These are phyloP conservation scores for Chlorops oryzae DNA, from an alignment of 1,140 invertebrate species.

Conservation along the genomic window DNA sequence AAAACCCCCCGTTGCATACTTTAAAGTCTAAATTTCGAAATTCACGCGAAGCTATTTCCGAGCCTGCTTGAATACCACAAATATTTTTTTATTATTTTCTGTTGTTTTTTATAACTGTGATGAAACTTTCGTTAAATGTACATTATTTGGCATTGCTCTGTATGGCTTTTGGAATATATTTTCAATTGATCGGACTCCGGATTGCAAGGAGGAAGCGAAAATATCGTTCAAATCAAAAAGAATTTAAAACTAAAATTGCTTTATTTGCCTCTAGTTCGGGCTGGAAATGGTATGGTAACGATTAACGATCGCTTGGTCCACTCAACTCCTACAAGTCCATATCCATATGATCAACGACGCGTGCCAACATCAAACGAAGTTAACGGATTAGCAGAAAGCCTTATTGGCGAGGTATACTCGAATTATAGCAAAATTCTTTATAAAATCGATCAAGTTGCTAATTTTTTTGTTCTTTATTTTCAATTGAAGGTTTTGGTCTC, in stretches of 20 bases:
- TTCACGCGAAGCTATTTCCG: too few species aligned
- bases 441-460: too few species aligned
- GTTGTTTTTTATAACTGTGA: too few species aligned
- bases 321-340: constrained; percentile 74
- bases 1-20: too few species aligned
- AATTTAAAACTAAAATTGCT: neutral
- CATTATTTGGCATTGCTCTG: constrained; percentile 5
- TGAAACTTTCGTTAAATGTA: constrained; percentile 1
- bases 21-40: too few species aligned
- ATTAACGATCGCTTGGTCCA: constrained; percentile 60
- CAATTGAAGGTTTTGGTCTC: constrained; percentile 90
- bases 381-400: constrained; percentile 85
- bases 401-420: constrained; percentile 88
- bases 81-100: too few species aligned
- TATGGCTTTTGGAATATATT: constrained; percentile 1
- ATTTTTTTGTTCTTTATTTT: too few species aligned
- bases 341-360: constrained; percentile 55
- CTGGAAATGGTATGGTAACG: constrained; percentile 59
- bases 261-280: constrained; percentile 31
- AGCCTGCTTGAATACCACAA: too few species aligned
- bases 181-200: too few species aligned
- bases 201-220: neutral
- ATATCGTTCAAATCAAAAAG: neutral
- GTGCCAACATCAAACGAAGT: constrained; percentile 66
- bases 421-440: too few species aligned